Base-by-base conservation (phyloP, 2,113 vertebrate genomes). In the Nannospalax galili region DNA sequence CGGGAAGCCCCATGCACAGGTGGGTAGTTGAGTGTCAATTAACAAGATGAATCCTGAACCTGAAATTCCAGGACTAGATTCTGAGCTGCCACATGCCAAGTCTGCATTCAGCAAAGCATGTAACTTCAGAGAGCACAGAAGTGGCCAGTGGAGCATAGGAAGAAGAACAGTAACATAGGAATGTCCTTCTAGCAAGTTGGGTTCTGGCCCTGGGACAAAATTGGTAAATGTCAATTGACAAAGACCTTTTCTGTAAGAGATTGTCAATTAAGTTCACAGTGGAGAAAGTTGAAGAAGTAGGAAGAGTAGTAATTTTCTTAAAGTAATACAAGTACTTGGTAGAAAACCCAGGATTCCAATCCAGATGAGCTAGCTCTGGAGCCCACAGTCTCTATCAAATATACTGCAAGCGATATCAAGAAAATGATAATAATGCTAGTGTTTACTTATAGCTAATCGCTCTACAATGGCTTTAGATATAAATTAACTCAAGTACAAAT, bases 1-100 rank as follows among this genome's bases (percentile, higher is more conserved):
- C 1, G 0, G 0, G 37, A 3, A 7, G 0, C 7, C 8, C 45
- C 9, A 1, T 2, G 0, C 12, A 20, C 3, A 0, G 15, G 28
- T 1, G 32, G 7, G 11, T 24, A 22, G 3, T 26, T 19, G 22
- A 1, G 2, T 1, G 0, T 2, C 15, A 12, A 2, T 0, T 3
- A 7, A 10, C 3, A n/a, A 5, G 37, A 80, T 56, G 17, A 16
- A 24, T 15, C 0, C 17, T 1, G 2, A 35, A 69, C 32, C 19
- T 20, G 5, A 20, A 35, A 22, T 58, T 69, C 82, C 5, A 45
- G 40, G 22, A 30, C 65, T 60, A 56, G 60, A 32, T 45, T 37
- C 42, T 20, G 24, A 70, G 60, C 16, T 17, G 14, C 10, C 28
- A 11, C 0, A 0, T 2, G 22, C 22, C 90, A 77, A 40, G 48